Percentiles rank a stretch among this genome's conserved stretches.
Evolutionary conservation across 2,888 invertebrate genomes (phyloP).

Genomic region (Epirrhoe alternata): DNA sequence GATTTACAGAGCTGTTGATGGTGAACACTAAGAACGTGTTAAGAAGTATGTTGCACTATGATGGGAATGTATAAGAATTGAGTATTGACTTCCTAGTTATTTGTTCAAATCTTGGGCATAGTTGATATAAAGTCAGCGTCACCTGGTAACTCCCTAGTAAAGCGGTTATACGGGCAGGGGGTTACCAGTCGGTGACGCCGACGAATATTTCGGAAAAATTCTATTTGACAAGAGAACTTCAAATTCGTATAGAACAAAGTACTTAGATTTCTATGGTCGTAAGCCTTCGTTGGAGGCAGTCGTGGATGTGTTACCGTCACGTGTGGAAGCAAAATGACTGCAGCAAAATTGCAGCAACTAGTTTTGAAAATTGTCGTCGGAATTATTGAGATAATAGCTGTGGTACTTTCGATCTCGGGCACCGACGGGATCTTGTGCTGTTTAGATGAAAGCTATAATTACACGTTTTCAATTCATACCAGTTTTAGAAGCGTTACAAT

Average conservation of each 20-base stretch:
- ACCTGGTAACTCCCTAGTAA: no score
- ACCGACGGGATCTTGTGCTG: slow-evolving; percentile 34
- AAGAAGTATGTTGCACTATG: no score
- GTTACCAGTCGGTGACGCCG: no score
- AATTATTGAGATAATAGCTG: slow-evolving; percentile 58
- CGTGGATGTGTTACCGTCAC: not conserved
- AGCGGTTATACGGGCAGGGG: no score
- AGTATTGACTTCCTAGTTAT: no score
- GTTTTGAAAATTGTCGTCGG: slow-evolving; percentile 65
- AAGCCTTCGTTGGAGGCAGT: not conserved
- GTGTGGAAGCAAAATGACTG: slow-evolving; percentile 26
- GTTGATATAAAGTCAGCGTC: no score
- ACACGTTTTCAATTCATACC: slow-evolving; percentile 1
- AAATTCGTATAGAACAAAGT: not conserved
- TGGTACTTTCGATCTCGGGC: slow-evolving; percentile 59
- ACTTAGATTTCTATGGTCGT: not conserved
- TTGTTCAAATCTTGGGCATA: no score
- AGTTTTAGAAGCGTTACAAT: not conserved
- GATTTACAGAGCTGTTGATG: not conserved
- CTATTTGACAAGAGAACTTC: not conserved
- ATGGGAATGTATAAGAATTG: no score
- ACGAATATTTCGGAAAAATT: no score
- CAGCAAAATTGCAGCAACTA: slow-evolving; percentile 61
- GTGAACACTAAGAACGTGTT: no score
- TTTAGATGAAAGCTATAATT: slow-evolving; percentile 21